phyloP scores from a whole-genome alignment of 2,797 vertebrate genomes.

The Tenualosa ilisha region DNA sequence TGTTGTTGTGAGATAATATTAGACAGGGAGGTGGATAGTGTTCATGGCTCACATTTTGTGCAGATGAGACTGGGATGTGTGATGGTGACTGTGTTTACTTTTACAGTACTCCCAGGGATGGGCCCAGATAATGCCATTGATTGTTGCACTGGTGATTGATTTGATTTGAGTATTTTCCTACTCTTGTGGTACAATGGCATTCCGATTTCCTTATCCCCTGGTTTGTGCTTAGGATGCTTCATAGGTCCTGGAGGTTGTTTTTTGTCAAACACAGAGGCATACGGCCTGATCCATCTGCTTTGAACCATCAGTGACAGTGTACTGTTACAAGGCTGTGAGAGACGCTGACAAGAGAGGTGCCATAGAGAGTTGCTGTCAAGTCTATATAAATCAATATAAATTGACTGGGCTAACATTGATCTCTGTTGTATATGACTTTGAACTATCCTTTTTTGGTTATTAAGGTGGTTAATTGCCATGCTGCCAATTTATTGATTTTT shows the following conservation, averaged over 20 bases:
- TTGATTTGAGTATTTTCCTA: neutral
- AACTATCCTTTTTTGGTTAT: slow-evolving; percentile 16
- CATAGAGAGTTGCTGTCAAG: neutral
- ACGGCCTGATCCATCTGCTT: neutral
- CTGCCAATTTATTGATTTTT: neutral
- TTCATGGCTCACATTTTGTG: neutral
- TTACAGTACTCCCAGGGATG: neutral
- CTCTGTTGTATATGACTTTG: slow-evolving; percentile 15
- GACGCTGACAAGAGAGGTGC: neutral
- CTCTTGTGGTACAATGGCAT: neutral
- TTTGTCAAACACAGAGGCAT: neutral
- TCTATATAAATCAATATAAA: neutral
- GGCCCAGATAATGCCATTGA: neutral
- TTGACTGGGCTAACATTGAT: slow-evolving; percentile 20
- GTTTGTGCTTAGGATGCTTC: neutral
- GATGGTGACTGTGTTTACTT: neutral
- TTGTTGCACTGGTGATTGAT: neutral
- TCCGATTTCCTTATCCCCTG: neutral
- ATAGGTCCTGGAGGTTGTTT: neutral
- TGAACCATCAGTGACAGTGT: neutral
- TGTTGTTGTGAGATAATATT: neutral
- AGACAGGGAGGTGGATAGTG: neutral
- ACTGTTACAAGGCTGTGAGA: neutral
- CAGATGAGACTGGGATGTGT: neutral
- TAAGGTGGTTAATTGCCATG: slow-evolving; percentile 31